These are phyloP conservation scores for Guaruba guarouba DNA, from an alignment of 2,113 vertebrate species.

Conservation along the genomic window DNA sequence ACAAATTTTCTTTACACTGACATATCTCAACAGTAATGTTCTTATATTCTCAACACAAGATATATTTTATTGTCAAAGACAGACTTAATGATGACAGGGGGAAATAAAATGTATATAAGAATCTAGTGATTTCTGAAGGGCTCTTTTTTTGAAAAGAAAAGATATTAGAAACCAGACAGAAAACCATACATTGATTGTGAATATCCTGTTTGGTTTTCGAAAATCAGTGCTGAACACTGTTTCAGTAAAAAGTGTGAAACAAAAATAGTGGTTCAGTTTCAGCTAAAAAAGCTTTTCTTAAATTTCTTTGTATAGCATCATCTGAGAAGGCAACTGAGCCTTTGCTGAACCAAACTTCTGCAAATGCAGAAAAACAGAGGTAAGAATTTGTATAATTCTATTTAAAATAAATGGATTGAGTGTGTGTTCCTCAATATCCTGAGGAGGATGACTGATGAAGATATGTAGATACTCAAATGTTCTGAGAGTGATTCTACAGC, in stretches of 20 bases:
- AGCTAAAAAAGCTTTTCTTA: background rate
- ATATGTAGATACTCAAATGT: background rate
- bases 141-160: accelerated
- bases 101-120: background rate
- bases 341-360: background rate
- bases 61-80: background rate
- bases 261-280: background rate
- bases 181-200: background rate
- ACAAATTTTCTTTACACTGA: background rate
- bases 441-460: background rate
- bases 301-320: background rate
- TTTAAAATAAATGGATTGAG: background rate
- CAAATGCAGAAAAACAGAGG: background rate
- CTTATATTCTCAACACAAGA: background rate
- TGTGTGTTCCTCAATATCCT: background rate
- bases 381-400: background rate
- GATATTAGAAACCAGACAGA: background rate
- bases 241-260: background rate
- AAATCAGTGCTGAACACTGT: background rate
- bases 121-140: background rate
- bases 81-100: background rate
- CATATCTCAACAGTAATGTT: background rate
- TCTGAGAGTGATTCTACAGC: background rate
- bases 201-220: background rate
- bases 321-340: background rate